phyloP scores from a whole-genome alignment of 2,113 vertebrate species.

The Sinocyclocheilus maitianheensis region DNA sequence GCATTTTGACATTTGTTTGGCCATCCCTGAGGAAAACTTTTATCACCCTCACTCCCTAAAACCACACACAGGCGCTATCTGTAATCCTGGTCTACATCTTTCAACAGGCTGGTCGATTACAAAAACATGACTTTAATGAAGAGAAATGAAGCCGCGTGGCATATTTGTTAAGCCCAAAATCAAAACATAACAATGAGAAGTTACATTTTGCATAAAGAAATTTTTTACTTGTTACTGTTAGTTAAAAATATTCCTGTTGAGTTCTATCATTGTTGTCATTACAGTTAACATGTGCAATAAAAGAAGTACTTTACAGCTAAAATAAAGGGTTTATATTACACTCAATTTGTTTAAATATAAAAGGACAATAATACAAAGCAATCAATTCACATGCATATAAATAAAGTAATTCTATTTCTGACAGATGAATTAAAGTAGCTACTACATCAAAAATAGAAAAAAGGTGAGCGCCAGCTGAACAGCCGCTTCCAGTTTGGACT shows the following conservation, averaged over 20 bases:
- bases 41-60: conserved; percentile 5
- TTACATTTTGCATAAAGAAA: not conserved
- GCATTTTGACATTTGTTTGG: conserved; percentile 18
- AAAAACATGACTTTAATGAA: not conserved
- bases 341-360: not conserved
- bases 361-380: not conserved
- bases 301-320: not conserved
- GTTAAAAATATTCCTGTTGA: not conserved
- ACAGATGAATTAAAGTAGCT: not conserved
- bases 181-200: not conserved
- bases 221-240: not conserved
- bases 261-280: not conserved
- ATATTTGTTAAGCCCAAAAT: not conserved
- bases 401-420: not conserved
- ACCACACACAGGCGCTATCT: not conserved
- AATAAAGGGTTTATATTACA: not conserved
- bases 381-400: not conserved
- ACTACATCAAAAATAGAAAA: not conserved
- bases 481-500: conserved; percentile 12
- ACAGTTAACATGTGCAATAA: not conserved
- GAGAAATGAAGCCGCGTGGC: conserved; percentile 9
- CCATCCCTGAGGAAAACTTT: conserved; percentile 26
- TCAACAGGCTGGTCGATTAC: not conserved
- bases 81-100: conserved; percentile 1
- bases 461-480: not conserved